Conservation (phyloP, 2,113 vertebrate species). For the Rutilus rutilus region DNA sequence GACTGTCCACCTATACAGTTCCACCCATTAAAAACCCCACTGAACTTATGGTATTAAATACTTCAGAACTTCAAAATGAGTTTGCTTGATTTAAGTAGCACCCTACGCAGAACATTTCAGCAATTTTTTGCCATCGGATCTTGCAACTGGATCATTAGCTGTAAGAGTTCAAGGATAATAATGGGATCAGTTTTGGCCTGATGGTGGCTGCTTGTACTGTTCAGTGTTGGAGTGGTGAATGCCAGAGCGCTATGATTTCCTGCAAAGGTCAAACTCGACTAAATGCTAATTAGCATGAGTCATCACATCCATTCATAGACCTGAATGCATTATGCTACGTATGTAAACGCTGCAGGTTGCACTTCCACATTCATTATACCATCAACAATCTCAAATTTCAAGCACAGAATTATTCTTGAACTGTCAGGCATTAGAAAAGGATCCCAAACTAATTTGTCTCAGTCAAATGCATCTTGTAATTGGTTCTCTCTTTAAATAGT, state of each 20-base stretch:
- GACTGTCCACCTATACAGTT: conserved; percentile 4
- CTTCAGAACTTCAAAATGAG: neutral
- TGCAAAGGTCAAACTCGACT: conserved; percentile 1
- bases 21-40: neutral
- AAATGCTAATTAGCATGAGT: conserved; percentile 24
- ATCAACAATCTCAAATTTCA: neutral
- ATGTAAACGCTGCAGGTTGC: neutral
- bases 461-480: neutral
- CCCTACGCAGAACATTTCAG: neutral
- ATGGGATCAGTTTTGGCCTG: neutral
- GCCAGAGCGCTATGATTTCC: neutral
- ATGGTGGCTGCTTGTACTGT: neutral
- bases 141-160: neutral
- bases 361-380: conserved; percentile 30
- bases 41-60: conserved; percentile 3
- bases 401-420: neutral
- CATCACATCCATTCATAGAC: conserved; percentile 32
- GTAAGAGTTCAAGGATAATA: neutral
- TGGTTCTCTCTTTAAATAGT: neutral
- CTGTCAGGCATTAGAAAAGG: conserved; percentile 19
- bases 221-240: neutral
- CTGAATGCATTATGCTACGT: conserved; percentile 1
- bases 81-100: neutral
- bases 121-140: neutral
- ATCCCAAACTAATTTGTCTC: conserved; percentile 10